Base-by-base conservation (phyloP, 2,797 vertebrate genomes). In the Epinephelus awoara region DNA sequence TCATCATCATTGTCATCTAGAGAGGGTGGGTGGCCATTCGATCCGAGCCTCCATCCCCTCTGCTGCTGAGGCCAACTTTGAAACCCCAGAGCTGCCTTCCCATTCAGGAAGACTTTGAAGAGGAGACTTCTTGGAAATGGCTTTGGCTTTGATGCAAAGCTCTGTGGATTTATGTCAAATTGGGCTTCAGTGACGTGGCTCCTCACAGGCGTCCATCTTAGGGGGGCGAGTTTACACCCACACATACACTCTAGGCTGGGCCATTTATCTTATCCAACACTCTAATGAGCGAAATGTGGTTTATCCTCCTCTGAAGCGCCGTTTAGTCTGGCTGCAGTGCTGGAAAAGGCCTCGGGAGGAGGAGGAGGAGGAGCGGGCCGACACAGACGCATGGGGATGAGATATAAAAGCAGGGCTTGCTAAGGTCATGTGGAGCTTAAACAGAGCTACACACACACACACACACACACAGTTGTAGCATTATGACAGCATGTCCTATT, bases 101-200 rank as follows among this genome's bases (percentile, higher is more conserved):
- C 59, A 71, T 83, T 84, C 56, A 71, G 3, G 23, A 64, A 67
- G 70, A 77, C 85, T 74, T 76, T 88, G 80, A 84, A 85, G 71
- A 47, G 52, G 67, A 63, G 34, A 34, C 65, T 38, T 57, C 58
- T 67, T 75, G 80, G 77, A 87, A 77, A 83, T 72, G 77, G 51
- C 44, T 72, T 38, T 15, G 65, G 83, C 74, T 79, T 82, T 89
- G 85, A 86, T 81, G 85, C 83, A 75, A 77, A 88, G 85, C 83
- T 85, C 81, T 65, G 72, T 54, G 80, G 89, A 84, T 90, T 85
- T 88, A 68, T 85, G 86, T 88, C 83, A 82, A 84, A 90, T 77
- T 85, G 83, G 72, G 54, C 65, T 58, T 71, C 38, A 4, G 61
- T 79, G 82, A 78, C 57, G 59, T 3, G 3, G 51, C 77, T 80